Conservation (phyloP, 2,888 invertebrate species). For the Drosophila demipolita region DNA sequence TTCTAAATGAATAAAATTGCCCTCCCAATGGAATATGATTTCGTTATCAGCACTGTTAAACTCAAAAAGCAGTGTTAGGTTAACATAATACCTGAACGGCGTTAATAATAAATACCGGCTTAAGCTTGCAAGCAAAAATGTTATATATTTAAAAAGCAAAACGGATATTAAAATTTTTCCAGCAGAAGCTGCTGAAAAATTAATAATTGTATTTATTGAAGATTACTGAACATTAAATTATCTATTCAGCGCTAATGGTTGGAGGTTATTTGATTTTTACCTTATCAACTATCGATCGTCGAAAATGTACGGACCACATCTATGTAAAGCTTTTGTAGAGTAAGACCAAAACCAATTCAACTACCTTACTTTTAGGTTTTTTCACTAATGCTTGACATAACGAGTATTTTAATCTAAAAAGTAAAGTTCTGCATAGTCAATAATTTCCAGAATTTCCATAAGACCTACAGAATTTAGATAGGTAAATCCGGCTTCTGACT, state of each 20-base stretch:
- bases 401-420: neutral
- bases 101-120: constrained; percentile 11
- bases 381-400: neutral
- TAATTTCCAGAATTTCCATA: neutral
- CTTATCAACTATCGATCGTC: neutral
- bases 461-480: neutral
- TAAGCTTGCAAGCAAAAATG: neutral
- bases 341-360: constrained; percentile 1
- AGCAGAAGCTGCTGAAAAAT: neutral
- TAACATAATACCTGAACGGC: constrained; percentile 19
- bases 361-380: neutral
- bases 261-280: neutral
- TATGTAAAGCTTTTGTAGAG: constrained; percentile 18
- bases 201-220: neutral
- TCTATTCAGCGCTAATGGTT: neutral
- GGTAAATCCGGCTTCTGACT: neutral
- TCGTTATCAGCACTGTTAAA: neutral
- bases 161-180: neutral
- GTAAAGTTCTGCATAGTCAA: neutral
- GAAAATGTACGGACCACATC: neutral
- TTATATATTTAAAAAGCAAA: neutral
- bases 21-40: neutral
- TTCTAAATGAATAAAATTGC: neutral
- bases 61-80: constrained; percentile 10
- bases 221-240: neutral